Evolutionary conservation across 2,888 invertebrate species (phyloP), one percentile per base, ranked within the genome.

Genomic region (Melanophora roralis): DNA sequence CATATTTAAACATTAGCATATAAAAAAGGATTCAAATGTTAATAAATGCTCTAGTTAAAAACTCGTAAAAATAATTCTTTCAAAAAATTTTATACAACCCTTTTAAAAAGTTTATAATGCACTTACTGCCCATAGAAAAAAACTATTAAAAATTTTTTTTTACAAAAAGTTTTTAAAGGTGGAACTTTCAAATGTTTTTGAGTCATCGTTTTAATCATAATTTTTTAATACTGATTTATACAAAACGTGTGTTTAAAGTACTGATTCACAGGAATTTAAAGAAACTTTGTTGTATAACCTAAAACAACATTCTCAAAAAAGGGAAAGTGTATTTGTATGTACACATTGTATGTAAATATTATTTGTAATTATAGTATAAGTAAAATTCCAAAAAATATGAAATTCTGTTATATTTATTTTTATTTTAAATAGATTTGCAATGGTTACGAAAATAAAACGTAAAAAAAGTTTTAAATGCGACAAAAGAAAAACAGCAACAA

Each of bases 321-420:
- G 55, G 36, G 36, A 55, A 55, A 19, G 36, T 36, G 16, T 36
- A 14, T 55, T 3, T 27, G 6, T 6, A 27, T 27, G 6, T 6
- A 27, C 6, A 27, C 27, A 27, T 27, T n/a, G n/a, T n/a, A n/a
- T n/a, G n/a, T n/a, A n/a, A n/a, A n/a, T n/a, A n/a, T n/a, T n/a
- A n/a, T n/a, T n/a, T 27, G n/a, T 14, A 51, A 16, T 47, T 11
- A 47, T 47, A 19, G 12, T 47, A 47, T 21, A 21, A 47, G 21
- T n/a, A 40, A 14, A 55, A 55, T 55, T 55, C 55, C 11, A 34
- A 5, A 34, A 36, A 55, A 55, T 5, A 36, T 55, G 55, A 55
- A 55, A 55, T 55, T 36, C 19, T 16, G 7, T 11, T 11, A 12
- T 36, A 36, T 36, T 16, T 34, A 55, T 19, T 49, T 34, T 14